A percentile compares a stretch with the other conserved stretches of the same genome.
phyloP scores from a whole-genome alignment of 2,113 vertebrate genomes.

The Heterocephalus glaber region DNA sequence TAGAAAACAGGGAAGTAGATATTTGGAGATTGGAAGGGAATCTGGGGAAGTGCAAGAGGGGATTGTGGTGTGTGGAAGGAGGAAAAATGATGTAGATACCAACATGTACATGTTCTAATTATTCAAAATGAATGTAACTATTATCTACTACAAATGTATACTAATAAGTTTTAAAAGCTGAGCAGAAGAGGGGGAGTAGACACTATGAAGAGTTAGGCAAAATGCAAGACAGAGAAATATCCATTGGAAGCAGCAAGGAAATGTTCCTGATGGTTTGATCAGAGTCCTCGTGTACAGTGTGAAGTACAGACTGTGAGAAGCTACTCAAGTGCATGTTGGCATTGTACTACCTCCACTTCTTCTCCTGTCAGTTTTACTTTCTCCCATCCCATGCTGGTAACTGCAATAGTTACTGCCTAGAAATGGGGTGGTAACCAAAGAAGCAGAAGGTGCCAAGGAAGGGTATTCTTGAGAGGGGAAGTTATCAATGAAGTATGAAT shows the following conservation, averaged over 20 bases:
- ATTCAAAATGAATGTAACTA: neutral
- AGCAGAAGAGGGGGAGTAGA: too few relatives aligned
- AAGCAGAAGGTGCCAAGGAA: neutral
- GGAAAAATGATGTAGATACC: neutral
- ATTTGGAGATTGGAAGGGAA: neutral
- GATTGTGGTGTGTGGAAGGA: rapidly evolving
- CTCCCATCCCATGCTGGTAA: neutral
- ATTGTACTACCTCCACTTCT: too few relatives aligned
- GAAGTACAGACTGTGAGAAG: rapidly evolving
- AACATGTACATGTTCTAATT: neutral
- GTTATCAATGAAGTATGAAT: neutral
- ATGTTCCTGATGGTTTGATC: rapidly evolving
- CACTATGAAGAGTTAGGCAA: neutral
- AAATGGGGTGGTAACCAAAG: neutral
- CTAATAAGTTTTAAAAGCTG: neutral
- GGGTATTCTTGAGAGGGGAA: too few relatives aligned
- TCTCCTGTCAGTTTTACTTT: too few relatives aligned
- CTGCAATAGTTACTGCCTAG: neutral
- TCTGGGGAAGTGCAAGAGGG: neutral
- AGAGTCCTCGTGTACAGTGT: neutral
- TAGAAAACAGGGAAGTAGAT: neutral
- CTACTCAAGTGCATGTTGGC: rapidly evolving
- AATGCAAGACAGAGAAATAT: neutral
- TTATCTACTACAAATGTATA: neutral
- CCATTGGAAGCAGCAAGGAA: rapidly evolving